A percentile compares a stretch with the other conserved stretches of the same genome.
Evolutionary conservation across 2,113 vertebrate species (phyloP).

Genomic region (Dendropsophus ebraccatus): DNA sequence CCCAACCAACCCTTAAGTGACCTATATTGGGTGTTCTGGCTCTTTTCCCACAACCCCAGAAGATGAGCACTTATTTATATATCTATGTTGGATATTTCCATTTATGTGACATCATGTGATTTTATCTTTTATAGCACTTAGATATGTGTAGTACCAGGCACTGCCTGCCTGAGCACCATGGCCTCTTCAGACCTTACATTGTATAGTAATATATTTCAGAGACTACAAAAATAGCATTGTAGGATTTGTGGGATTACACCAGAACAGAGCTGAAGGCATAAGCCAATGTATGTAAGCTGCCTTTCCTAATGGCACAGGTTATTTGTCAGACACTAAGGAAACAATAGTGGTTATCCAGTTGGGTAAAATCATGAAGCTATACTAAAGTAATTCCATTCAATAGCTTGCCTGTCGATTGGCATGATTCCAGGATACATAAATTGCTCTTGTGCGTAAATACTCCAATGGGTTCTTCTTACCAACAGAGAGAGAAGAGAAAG

Average conservation of each 20-base stretch:
- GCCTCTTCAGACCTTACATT: too few relatives aligned
- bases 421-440: not conserved
- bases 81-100: too few relatives aligned
- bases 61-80: too few relatives aligned
- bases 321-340: conserved; percentile 51
- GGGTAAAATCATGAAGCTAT: conserved; percentile 55
- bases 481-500: conserved; percentile 22
- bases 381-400: conserved; percentile 51
- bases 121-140: too few relatives aligned
- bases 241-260: not conserved
- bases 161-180: too few relatives aligned
- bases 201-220: not conserved
- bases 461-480: conserved; percentile 45
- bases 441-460: conserved; percentile 44
- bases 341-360: conserved; percentile 39
- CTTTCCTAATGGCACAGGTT: conserved; percentile 22
- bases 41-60: too few relatives aligned
- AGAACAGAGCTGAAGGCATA: not conserved
- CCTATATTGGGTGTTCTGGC: too few relatives aligned
- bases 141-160: too few relatives aligned
- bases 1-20: too few relatives aligned
- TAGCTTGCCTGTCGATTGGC: conserved; percentile 34
- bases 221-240: not conserved
- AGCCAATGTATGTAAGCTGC: conserved; percentile 31
- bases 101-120: too few relatives aligned